phyloP scores from a whole-genome alignment of 2,888 invertebrate genomes.

The Sclerodermus sp. region DNA sequence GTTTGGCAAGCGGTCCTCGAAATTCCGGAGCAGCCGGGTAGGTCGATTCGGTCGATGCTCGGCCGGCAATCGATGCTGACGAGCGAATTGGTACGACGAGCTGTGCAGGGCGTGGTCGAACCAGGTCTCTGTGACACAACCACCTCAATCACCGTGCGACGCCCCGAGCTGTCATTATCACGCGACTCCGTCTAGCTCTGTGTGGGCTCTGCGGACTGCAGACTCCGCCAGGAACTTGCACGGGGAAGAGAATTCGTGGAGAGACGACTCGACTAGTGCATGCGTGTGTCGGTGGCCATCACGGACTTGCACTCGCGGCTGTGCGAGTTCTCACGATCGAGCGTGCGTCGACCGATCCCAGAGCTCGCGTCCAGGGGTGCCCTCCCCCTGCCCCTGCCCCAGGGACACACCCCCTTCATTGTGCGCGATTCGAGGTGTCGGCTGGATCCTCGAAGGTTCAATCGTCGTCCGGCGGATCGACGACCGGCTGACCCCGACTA shows the following conservation, averaged over 20 bases:
- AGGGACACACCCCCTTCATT: constrained; percentile 26
- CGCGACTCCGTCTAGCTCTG: constrained; percentile 47
- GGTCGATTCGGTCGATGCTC: not conserved
- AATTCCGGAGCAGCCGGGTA: too few species aligned
- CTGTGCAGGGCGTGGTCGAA: constrained; percentile 46
- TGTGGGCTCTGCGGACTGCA: constrained; percentile 26
- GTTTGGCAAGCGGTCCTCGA: not conserved
- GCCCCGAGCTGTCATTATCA: constrained; percentile 57
- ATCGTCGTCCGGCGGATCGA: constrained; percentile 25
- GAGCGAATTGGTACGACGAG: constrained; percentile 37
- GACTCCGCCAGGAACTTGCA: constrained; percentile 9
- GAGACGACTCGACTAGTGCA: too few species aligned
- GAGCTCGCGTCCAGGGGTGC: constrained; percentile 3
- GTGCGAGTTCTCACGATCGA: too few species aligned
- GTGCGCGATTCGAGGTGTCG: constrained; percentile 1
- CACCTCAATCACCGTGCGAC: constrained; percentile 52
- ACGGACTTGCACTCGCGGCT: too few species aligned
- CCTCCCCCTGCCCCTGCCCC: not conserved
- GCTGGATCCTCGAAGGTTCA: too few species aligned
- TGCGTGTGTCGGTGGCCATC: too few species aligned
- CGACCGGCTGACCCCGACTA: constrained; percentile 35
- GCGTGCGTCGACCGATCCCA: constrained; percentile 17
- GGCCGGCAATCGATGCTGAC: constrained; percentile 36
- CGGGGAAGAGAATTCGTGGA: not conserved
- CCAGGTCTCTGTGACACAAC: constrained; percentile 49